A percentile compares a stretch with the other conserved stretches of the same genome.
These are phyloP conservation scores for Vollenhovia emeryi DNA, from an alignment of 1,140 invertebrate genomes.

Conservation along the genomic window DNA sequence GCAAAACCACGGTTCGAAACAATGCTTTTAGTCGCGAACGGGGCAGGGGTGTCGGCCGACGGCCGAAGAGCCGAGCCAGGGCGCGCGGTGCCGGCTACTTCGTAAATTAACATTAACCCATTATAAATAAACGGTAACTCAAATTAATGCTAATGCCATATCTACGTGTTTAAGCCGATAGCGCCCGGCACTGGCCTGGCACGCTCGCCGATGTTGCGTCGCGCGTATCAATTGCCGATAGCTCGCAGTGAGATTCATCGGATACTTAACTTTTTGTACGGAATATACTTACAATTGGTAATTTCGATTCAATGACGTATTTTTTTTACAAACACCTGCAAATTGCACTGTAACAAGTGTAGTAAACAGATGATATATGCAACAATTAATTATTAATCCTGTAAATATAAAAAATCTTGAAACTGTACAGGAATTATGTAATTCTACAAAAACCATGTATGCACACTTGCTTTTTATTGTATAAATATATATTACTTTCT, in stretches of 20 bases:
- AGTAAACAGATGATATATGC: too few species aligned
- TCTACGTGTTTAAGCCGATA: conserved; percentile 75
- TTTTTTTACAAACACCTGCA: neutral
- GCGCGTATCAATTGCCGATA: conserved; percentile 12
- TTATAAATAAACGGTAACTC: conserved; percentile 81
- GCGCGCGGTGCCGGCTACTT: conserved; percentile 71
- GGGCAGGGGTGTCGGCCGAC: conserved; percentile 42
- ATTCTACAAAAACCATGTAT: too few species aligned
- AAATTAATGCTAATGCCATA: conserved; percentile 80
- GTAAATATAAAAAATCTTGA: too few species aligned
- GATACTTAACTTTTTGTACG: too few species aligned
- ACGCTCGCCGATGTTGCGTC: neutral
- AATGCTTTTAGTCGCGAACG: conserved; percentile 78
- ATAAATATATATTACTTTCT: too few species aligned
- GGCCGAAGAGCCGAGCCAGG: conserved; percentile 40
- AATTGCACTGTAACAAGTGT: too few species aligned
- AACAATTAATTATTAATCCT: too few species aligned
- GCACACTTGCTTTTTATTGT: too few species aligned
- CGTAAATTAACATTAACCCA: conserved; percentile 81
- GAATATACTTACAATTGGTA: neutral
- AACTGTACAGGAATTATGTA: too few species aligned
- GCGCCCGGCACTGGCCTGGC: conserved; percentile 39
- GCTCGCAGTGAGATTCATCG: neutral
- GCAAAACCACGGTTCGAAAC: conserved; percentile 80
- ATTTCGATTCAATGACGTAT: neutral